phyloP scores from a whole-genome alignment of 2,113 vertebrate genomes.

The Scolopax mira region DNA sequence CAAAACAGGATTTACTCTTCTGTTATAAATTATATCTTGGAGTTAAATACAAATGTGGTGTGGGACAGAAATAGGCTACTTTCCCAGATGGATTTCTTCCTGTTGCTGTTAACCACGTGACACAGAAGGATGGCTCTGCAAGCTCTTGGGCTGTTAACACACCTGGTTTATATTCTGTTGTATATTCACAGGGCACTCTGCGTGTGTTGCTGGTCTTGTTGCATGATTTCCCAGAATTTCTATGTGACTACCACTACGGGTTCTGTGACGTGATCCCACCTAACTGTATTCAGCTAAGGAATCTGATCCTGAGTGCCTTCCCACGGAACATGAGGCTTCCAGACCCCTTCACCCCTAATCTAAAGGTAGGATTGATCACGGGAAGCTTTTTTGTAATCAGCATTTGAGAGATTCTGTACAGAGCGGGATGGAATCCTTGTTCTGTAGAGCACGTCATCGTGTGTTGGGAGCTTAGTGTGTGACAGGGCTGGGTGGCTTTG shows the following conservation, averaged over 20 bases:
- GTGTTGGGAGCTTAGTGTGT: not conserved
- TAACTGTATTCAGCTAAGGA: constrained; percentile 98
- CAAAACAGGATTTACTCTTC: not conserved
- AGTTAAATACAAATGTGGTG: not conserved
- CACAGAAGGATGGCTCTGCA: not conserved
- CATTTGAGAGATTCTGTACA: not conserved
- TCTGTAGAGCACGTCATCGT: not conserved
- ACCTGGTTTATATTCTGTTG: not conserved
- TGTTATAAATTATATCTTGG: not conserved
- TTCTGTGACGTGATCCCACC: constrained; percentile 99
- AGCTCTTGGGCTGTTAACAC: not conserved
- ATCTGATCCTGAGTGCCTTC: constrained; percentile 99
- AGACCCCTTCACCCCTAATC: constrained; percentile 97
- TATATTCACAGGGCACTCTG: constrained; percentile 85
- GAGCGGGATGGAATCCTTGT: not conserved
- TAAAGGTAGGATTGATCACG: constrained; percentile 83
- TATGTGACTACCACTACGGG: constrained; percentile 98
- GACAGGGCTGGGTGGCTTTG: not conserved
- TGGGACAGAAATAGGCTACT: not conserved
- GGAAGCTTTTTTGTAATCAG: not conserved
- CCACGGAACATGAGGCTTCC: constrained; percentile 99
- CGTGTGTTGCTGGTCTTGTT: constrained; percentile 95
- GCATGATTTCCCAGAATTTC: constrained; percentile 98
- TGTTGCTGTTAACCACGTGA: not conserved
- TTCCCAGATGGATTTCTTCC: not conserved